These are phyloP conservation scores for Denticeps clupeoides DNA, from an alignment of 2,797 vertebrate genomes.

Conservation along the genomic window DNA sequence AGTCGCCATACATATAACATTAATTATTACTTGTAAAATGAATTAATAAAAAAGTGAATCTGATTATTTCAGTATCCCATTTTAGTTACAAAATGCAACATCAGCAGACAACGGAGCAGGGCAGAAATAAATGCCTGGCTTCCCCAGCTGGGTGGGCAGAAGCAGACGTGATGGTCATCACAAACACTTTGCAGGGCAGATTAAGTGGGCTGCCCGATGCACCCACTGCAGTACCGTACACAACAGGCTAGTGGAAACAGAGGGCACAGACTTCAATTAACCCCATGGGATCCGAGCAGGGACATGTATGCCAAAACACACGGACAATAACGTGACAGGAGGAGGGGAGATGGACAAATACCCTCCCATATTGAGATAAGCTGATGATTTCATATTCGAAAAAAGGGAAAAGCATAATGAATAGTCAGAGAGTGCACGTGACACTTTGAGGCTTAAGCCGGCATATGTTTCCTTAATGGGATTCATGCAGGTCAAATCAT, in stretches of 20 bases:
- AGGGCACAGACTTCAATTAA: conserved; percentile 21
- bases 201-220: conserved; percentile 54
- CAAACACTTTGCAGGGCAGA: conserved; percentile 54
- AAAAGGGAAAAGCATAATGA: conserved; percentile 32
- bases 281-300: conserved; percentile 21
- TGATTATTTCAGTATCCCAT: no score
- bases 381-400: conserved; percentile 21
- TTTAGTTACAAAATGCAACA: no score
- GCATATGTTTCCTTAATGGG: conserved; percentile 26
- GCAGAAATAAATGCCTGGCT: no score
- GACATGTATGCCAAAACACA: conserved; percentile 13
- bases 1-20: no score
- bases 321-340: conserved; percentile 8
- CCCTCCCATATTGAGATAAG: conserved; percentile 21
- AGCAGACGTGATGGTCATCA: conserved; percentile 46
- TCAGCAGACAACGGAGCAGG: no score
- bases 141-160: no score
- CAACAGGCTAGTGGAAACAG: conserved; percentile 30
- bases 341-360: conserved; percentile 28
- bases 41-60: no score
- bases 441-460: conserved; percentile 18
- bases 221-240: conserved; percentile 41
- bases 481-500: conserved; percentile 5
- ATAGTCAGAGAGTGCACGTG: conserved; percentile 28
- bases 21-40: no score